Conservation (phyloP, 2,113 vertebrate species). For the Prolemur simus region DNA sequence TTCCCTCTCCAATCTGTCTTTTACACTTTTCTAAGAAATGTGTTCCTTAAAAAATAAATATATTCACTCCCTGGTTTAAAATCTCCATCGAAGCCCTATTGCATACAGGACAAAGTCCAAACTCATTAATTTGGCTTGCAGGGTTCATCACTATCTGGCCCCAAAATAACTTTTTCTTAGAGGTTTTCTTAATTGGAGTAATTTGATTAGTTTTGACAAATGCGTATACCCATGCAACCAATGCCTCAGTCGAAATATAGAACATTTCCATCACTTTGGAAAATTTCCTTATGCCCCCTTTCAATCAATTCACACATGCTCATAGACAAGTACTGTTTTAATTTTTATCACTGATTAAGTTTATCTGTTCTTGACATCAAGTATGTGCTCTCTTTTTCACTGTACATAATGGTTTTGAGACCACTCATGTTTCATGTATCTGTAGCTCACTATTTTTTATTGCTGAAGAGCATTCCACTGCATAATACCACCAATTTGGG, state of each 20-base stretch:
- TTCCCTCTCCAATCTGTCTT: conserved; percentile 60
- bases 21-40: conserved; percentile 55
- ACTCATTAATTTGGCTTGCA: conserved; percentile 44
- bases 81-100: conserved; percentile 43
- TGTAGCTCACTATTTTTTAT: neutral
- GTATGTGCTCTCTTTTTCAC: neutral
- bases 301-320: conserved; percentile 41
- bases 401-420: conserved; percentile 19
- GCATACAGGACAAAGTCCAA: conserved; percentile 36
- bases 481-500: neutral
- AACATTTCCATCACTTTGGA: conserved; percentile 53
- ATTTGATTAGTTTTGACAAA: conserved; percentile 56
- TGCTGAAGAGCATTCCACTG: neutral
- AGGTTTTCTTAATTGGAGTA: conserved; percentile 38
- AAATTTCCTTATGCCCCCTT: conserved; percentile 9
- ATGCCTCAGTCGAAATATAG: conserved; percentile 43
- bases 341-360: conserved; percentile 51
- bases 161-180: conserved; percentile 30
- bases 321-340: conserved; percentile 4
- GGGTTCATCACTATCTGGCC: neutral
- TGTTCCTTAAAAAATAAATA: conserved; percentile 59
- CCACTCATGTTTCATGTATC: neutral
- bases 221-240: neutral
- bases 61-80: conserved; percentile 38
- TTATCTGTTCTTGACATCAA: conserved; percentile 44